These are phyloP conservation scores for Bergia sp. DNA, from an alignment of 92 coral and sea anemone species.

Conservation along the genomic window DNA sequence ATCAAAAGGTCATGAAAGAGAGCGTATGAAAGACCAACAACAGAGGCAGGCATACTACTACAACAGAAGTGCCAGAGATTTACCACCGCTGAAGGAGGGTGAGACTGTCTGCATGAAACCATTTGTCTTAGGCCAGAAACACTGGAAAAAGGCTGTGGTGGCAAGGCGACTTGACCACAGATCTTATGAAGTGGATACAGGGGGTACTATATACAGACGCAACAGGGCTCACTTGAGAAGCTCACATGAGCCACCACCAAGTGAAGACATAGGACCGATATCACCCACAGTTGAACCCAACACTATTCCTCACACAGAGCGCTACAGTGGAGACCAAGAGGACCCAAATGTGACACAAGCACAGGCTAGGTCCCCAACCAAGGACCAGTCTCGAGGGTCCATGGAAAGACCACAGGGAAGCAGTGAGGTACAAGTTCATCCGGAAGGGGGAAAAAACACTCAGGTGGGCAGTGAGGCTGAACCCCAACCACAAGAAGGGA, in stretches of 20 bases:
- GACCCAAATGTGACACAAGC: background rate
- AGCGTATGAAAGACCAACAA: constrained; percentile 29
- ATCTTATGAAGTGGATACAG: constrained; percentile 36
- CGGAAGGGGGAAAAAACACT: background rate
- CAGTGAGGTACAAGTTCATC: background rate
- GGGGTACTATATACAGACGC: constrained; percentile 28
- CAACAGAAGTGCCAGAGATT: constrained; percentile 31
- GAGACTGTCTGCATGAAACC: constrained; percentile 36
- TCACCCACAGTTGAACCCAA: background rate
- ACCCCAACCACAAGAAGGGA: background rate
- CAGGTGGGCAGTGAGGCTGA: background rate
- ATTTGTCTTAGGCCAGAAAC: constrained; percentile 38
- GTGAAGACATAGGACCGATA: background rate
- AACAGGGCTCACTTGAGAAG: constrained; percentile 45
- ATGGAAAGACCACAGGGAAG: background rate
- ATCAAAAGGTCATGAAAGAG: constrained; percentile 19
- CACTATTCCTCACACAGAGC: background rate
- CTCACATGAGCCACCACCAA: constrained; percentile 9
- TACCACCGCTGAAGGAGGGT: constrained; percentile 37
- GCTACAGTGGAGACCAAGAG: background rate
- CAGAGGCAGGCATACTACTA: constrained; percentile 42
- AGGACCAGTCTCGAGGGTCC: background rate
- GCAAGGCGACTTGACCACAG: constrained; percentile 41
- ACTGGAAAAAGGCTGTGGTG: constrained; percentile 48
- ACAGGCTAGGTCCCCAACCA: background rate